Base-by-base conservation (phyloP, 2,113 vertebrate species). In the Sturnus vulgaris region DNA sequence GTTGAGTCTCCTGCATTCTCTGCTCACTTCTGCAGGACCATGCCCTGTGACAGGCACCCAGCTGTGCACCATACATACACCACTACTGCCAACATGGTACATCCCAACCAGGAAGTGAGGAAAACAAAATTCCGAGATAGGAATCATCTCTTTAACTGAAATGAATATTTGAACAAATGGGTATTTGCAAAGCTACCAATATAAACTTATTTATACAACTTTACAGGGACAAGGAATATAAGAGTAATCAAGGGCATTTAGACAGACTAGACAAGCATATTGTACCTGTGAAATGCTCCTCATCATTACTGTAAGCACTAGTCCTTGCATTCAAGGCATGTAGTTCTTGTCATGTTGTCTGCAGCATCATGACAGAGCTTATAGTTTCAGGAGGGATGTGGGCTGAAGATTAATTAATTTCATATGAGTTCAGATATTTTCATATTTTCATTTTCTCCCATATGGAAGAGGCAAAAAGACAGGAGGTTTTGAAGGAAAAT, bases 1-100 rank as follows among this genome's bases (percentile, higher is more conserved):
- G 25, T 3, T 53, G 40, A 47, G 20, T 80, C 44, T 82, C n/a
- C 30, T 47, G 22, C 31, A 37, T 39, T 59, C 37, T 61, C 61
- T 72, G 39, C 35, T 71, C n/a, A 56, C 13, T 33, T 87, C 19
- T 52, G 49, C 40, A 76, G 69, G 49, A 75, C 12, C 49, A 81
- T 31, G 12, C 12, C 13, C 49, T 2, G 40, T 85, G n/a, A 75
- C 24, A 68, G 56, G 42, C 23, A 30, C 15, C 42, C 12, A 72
- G 1, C 42, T 15, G 33, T 12, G 31, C 47, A 27, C 35, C 2
- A 0, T 5, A 24, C 27, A 27, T 5, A 12, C 18, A 9, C 19
- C 33, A 4, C n/a, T 69, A 24, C 37, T 65, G 55, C 50, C 56
- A 56, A 31, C 52, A 13, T 3, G 17, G 25, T 17, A 47, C 49